Evolutionary conservation across 2,113 vertebrate genomes (phyloP), one percentile per base, ranked within the genome.

Genomic region (Rhinoderma darwinii): DNA sequence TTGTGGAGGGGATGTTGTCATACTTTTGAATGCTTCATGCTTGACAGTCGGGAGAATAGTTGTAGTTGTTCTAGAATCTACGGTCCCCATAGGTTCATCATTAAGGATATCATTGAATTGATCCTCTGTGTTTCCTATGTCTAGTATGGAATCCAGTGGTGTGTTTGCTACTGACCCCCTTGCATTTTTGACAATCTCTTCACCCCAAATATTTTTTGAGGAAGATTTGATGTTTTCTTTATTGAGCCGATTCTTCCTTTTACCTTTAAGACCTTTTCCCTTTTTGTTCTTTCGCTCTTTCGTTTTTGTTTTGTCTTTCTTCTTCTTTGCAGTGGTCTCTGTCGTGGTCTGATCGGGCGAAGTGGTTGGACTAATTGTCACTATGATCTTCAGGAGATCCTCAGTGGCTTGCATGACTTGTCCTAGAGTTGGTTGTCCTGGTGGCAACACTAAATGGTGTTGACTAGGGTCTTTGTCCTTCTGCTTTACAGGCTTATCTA

Each of bases 361-460:
- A 5, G 86, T 87, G n/a, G 86, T 84, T 51, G 82, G 88, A 20
- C 82, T 89, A 4, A 89, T 83, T 5, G 89, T 95, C 25, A 94
- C 93, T 0, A 96, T 94, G 77, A 95, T 93, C 89, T 96, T 95
- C 88, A 95, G 93, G 88, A 96, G 93, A 89, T 96, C 95, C 88
- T 95, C 94, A 0, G 94, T 95, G 0, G 91, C 89, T 0, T 82
- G 91, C 37, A 92, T 88, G 54, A 92, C 77, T 0, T 90, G 91
- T 44, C 90, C 92, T 1, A 92, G 91, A 0, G 93, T 89, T 0
- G 93, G 93, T 83, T 93, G 92, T 18, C 91, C 93, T 0, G 90
- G 89, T 20, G 89, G 66, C 0, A 86, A 44, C 75, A 70, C 79
- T 35, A 54, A 63, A 80, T 82, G 39, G 84, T 8, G 30, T 4